Percentiles rank a stretch among this genome's conserved stretches.
These are phyloP conservation scores for Caranx melampygus DNA, from an alignment of 2,113 vertebrate genomes.

Conservation along the genomic window DNA sequence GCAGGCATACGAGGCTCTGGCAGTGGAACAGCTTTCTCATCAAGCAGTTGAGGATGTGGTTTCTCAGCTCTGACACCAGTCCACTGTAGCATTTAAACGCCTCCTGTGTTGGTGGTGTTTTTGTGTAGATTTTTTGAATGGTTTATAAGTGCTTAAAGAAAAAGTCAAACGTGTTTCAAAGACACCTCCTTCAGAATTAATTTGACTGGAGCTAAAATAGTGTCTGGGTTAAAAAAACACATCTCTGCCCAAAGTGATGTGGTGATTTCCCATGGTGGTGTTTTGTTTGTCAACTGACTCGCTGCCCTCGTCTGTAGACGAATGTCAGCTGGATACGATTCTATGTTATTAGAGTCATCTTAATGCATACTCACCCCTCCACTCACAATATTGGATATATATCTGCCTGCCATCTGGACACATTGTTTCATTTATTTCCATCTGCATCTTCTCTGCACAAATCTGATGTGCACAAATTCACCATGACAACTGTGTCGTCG, in stretches of 20 bases:
- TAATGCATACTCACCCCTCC: not conserved
- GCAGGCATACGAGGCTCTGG: not conserved
- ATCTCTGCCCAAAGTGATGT: not conserved
- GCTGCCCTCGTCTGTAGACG: not conserved
- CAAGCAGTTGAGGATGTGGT: not conserved
- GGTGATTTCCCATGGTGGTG: not conserved
- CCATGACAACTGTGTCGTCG: constrained; percentile 4
- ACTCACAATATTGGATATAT: not conserved
- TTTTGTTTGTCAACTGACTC: constrained; percentile 7
- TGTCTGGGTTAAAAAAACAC: too few relatives aligned
- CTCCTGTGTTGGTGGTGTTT: too few relatives aligned
- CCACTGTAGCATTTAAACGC: not conserved
- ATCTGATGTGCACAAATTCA: constrained; percentile 9
- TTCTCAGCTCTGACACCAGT: constrained; percentile 2
- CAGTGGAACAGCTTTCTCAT: not conserved
- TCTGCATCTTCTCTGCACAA: not conserved
- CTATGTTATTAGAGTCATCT: not conserved
- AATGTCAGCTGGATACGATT: constrained; percentile 1
- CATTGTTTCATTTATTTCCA: constrained; percentile 12
- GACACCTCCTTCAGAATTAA: too few relatives aligned
- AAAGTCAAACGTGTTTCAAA: too few relatives aligned
- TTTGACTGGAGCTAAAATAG: not conserved
- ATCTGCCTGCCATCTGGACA: not conserved
- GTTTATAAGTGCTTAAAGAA: too few relatives aligned
- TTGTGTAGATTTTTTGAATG: not conserved